phyloP scores from a whole-genome alignment of 2,888 invertebrate species.

The Steromphala cineraria region DNA sequence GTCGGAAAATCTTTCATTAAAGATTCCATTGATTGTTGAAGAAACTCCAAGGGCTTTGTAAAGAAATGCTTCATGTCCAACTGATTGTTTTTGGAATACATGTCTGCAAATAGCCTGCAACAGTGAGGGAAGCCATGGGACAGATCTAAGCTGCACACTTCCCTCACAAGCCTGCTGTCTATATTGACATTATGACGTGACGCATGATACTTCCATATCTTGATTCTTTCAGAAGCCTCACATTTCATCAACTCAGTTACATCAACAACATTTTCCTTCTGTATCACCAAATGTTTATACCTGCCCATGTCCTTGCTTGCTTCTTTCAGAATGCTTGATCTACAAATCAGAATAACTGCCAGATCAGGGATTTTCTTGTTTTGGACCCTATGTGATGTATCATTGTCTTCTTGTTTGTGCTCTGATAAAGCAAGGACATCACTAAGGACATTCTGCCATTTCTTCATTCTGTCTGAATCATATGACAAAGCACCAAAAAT shows the following conservation, averaged over 20 bases:
- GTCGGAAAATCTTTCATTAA: not conserved
- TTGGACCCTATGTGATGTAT: not conserved
- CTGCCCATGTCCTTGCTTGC: not conserved
- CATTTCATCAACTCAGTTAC: not conserved
- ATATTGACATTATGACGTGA: not conserved
- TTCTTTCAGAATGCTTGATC: not conserved
- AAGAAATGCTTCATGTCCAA: not conserved
- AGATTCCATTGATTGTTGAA: not conserved
- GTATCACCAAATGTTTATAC: not conserved
- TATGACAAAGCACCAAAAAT: not conserved
- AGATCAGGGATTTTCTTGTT: not conserved
- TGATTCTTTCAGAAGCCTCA: not conserved
- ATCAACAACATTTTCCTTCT: not conserved
- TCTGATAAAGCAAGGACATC: not conserved
- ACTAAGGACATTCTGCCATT: not conserved
- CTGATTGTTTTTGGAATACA: not conserved
- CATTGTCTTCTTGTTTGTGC: not conserved
- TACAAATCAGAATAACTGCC: not conserved
- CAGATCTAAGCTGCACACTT: not conserved
- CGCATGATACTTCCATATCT: not conserved
- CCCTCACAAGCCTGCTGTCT: not conserved
- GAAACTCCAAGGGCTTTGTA: not conserved
- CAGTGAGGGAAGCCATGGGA: not conserved
- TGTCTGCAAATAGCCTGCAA: not conserved
- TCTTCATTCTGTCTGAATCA: not conserved